Base-by-base conservation (phyloP, 2,113 vertebrate genomes). In the Larimichthys crocea region DNA sequence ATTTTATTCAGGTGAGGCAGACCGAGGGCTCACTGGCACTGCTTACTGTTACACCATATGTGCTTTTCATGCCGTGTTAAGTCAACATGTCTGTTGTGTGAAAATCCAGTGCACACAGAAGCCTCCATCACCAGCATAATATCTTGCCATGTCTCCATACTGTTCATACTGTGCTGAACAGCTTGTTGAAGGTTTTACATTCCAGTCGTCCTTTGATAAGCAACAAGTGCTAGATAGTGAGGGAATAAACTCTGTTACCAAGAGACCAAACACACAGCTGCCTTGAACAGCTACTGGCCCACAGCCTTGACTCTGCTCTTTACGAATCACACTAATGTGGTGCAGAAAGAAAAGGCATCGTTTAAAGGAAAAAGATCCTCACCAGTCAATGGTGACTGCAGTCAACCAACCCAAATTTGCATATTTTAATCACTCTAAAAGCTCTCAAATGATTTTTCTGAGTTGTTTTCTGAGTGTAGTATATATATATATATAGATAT, bases 151-250 rank as follows among this genome's bases (percentile, higher is more conserved):
- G 31, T 40, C 48, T 10, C 16, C 50, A 69, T 15, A 12, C 42
- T 24, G 16, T 7, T 49, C 20, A 64, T 5, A 19, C 66, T 57
- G 8, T 19, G 62, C n/a, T 67, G 20, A 59, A 42, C 40, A 76
- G 64, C 46, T 24, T 17, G 46, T 57, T 57, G n/a, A 26, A 24
- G 72, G 53, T 71, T 81, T 74, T 11, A 84, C 24, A 82, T 86
- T 80, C 50, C 77, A 61, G 52, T 11, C 26, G 3, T 66, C 7
- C 12, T 88, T 56, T 82, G 71, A 88, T 79, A 86, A 80, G 44
- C 53, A 77, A n/a, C n/a, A 31, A 11, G n/a, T 10, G 31, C 50
- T 74, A 82, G 60, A 63, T 49, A 75, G 20, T 53, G 66, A 64
- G 35, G 14, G 6, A 65, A 55, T 29, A 16, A 59, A 67, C 52